Evolutionary conservation across 2,113 vertebrate species (phyloP).

Genomic region (Oenanthe melanoleuca): DNA sequence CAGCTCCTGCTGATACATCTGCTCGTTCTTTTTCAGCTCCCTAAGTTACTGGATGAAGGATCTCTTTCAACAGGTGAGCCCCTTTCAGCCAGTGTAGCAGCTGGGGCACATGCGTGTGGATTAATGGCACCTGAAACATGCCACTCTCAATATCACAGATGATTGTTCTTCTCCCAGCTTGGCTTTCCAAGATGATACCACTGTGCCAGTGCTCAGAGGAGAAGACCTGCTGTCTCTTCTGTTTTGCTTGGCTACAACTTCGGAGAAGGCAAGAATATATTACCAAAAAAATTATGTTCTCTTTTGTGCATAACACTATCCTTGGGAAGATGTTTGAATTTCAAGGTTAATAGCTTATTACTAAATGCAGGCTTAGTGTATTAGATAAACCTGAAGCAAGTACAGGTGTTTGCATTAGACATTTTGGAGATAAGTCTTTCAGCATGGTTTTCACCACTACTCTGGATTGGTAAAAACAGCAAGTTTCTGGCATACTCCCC

Average conservation of each 20-base stretch:
- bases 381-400: neutral
- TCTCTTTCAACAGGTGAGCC: conserved; percentile 60
- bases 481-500: neutral
- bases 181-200: conserved; percentile 24
- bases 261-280: conserved; percentile 7
- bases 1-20: conserved; percentile 57
- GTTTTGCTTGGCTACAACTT: conserved; percentile 43
- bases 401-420: neutral
- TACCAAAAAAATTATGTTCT: neutral
- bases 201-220: conserved; percentile 32
- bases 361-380: neutral
- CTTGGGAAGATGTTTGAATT: neutral
- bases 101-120: conserved; percentile 4
- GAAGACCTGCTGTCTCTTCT: conserved; percentile 61
- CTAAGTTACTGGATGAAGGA: neutral
- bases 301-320: conserved; percentile 1
- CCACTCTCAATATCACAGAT: conserved; percentile 39
- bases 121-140: conserved; percentile 57
- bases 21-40: conserved; percentile 1
- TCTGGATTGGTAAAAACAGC: neutral
- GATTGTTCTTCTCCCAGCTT: conserved; percentile 61
- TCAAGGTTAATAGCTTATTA: conserved; percentile 29
- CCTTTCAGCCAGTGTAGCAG: conserved; percentile 34
- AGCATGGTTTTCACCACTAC: neutral
- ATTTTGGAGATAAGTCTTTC: neutral